Percentiles rank a stretch among this genome's conserved stretches.
phyloP scores from a whole-genome alignment of 2,113 vertebrate genomes.

The Microtus montanus region DNA sequence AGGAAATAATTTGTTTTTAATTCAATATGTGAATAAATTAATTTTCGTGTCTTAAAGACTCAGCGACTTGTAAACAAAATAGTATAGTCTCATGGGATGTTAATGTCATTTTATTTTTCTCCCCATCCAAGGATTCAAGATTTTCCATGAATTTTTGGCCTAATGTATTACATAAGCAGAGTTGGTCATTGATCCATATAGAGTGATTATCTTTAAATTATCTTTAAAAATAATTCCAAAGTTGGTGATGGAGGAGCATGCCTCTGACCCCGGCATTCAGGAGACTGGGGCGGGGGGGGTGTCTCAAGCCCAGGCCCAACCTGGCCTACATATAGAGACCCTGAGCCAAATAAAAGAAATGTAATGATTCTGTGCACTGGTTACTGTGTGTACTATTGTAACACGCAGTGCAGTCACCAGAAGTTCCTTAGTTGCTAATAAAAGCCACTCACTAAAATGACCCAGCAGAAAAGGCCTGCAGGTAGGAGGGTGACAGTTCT shows the following conservation, averaged over 20 bases:
- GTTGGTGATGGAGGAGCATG: no score
- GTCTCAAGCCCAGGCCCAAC: neutral
- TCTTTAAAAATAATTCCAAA: neutral
- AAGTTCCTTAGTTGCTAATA: neutral
- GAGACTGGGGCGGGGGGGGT: neutral
- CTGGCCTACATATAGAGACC: neutral
- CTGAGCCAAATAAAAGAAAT: neutral
- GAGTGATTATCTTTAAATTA: neutral
- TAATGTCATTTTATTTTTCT: conserved; percentile 31
- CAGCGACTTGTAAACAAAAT: neutral
- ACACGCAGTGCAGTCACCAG: neutral
- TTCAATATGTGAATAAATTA: conserved; percentile 49
- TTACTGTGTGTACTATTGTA: neutral
- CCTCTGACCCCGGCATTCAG: neutral
- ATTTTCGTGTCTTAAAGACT: conserved; percentile 19
- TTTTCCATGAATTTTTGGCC: conserved; percentile 22
- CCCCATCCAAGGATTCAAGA: neutral
- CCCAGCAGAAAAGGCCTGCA: neutral
- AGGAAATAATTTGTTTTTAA: conserved; percentile 14
- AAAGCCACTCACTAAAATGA: conserved; percentile 29
- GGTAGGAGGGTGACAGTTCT: neutral
- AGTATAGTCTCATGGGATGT: neutral
- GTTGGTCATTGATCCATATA: neutral
- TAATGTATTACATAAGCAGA: neutral
- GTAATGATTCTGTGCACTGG: neutral